Evolutionary conservation across 2,797 vertebrate species (phyloP).

Genomic region (Phrynocephalus guinanensis): DNA sequence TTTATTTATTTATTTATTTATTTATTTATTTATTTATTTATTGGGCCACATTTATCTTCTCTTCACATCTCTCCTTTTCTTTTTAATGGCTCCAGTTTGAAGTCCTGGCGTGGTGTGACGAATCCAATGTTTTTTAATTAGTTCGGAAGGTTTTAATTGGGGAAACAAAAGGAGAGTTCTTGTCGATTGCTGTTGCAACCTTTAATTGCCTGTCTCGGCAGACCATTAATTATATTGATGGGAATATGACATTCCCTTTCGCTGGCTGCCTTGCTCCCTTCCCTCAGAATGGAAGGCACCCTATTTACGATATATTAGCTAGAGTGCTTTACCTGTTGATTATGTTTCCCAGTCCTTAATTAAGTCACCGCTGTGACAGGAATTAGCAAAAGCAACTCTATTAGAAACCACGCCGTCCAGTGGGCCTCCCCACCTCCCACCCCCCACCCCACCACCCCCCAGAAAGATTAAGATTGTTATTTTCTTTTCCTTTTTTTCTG

Average conservation of each 20-base stretch:
- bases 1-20: too few species aligned
- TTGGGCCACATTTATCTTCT: conserved; percentile 61
- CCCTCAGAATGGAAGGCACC: conserved; percentile 58
- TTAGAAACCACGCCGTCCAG: conserved; percentile 74
- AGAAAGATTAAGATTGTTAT: conserved; percentile 65
- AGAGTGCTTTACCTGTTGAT: conserved; percentile 70
- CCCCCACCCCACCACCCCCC: not conserved
- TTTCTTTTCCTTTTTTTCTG: conserved; percentile 66
- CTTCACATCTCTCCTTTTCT: conserved; percentile 56
- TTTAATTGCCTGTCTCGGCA: conserved; percentile 68
- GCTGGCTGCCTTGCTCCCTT: too few species aligned
- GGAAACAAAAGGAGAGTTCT: conserved; percentile 67
- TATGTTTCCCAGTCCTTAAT: conserved; percentile 70
- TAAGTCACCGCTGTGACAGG: conserved; percentile 75
- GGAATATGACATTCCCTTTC: conserved; percentile 54
- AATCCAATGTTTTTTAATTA: conserved; percentile 68
- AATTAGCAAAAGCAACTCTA: conserved; percentile 73
- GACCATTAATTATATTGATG: conserved; percentile 67
- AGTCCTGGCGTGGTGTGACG: conserved; percentile 64
- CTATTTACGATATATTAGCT: conserved; percentile 62
- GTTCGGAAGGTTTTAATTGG: conserved; percentile 68
- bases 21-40: conserved; percentile 34
- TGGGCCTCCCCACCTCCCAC: conserved; percentile 67
- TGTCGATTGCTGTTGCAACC: conserved; percentile 66
- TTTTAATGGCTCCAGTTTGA: conserved; percentile 47